Base-by-base conservation (phyloP, 1,140 invertebrate genomes). In the Ceratosolen solmsi region DNA sequence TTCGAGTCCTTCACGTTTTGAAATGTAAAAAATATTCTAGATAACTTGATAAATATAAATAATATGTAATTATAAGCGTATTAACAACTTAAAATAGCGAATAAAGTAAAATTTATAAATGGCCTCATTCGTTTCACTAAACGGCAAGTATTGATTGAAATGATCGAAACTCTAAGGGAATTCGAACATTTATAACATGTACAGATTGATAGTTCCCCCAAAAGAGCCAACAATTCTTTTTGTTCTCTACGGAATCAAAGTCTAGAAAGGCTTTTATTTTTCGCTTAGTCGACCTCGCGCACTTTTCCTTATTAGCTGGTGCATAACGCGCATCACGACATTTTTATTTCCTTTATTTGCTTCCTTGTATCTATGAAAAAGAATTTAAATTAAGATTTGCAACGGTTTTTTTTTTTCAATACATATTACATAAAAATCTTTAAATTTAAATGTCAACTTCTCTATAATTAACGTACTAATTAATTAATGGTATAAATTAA, bases 281-380 rank as follows among this genome's bases (percentile, higher is more conserved):
- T 74, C 75, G 76, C 71, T 83, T 76, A 79, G 74, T 79, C 82
- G 71, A 78, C 22, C 54, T 33, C 76, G 58, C 25, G 56, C 25
- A 79, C 76, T 68, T 83, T 83, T 83, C 71, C 76, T 79, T 70
- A 27, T 74, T 68, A 79, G 58, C 0, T 72, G 36, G 36, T 79
- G 82, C 82, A 72, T 79, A 58, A 83, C 76, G 46, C 36, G 8
- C 80, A 49, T 51, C 49, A n/a, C 22, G 41, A 60, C 56, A 11
- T 41, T 27, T 56, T 30, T 71, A 27, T 46, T 76, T 70, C 33
- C 25, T 68, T 75, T 30, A 46, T n/a, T 30, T 36, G 58, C 49
- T 65, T 80, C 30, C 79, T 80, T n/a, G 20, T 49, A 1, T n/a
- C 13, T 20, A 5, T 13, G 30, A 56, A 74, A 54, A 51, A 15